phyloP scores from a whole-genome alignment of 2,888 invertebrate species.

The Agrotis exclamationis region DNA sequence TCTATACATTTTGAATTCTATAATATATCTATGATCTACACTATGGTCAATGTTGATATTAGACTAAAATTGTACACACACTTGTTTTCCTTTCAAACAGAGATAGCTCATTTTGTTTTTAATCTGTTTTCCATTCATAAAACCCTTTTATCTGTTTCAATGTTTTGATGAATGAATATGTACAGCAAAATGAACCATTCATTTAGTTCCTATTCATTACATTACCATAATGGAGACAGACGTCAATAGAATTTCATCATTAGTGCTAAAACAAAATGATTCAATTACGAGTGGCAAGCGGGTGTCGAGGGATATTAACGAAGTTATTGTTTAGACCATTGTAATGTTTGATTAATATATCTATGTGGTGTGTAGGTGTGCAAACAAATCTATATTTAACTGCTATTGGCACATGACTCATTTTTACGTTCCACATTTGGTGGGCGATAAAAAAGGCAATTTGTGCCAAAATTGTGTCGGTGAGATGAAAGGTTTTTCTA shows the following conservation, averaged over 20 bases:
- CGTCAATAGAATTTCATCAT: constrained; percentile 39
- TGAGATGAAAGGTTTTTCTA: constrained; percentile 55
- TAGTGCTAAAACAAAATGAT: constrained; percentile 55
- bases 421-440: constrained; percentile 52
- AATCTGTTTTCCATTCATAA: constrained; percentile 1
- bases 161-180: constrained; percentile 19
- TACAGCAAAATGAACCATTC: constrained; percentile 24
- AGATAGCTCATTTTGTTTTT: not conserved
- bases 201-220: constrained; percentile 33
- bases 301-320: constrained; percentile 46
- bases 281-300: constrained; percentile 38
- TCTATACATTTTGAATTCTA: no score
- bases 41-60: not conserved
- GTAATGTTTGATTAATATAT: constrained; percentile 34
- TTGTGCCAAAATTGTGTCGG: constrained; percentile 49
- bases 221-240: constrained; percentile 21
- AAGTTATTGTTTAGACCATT: constrained; percentile 58
- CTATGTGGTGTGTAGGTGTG: constrained; percentile 30
- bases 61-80: not conserved
- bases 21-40: no score
- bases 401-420: constrained; percentile 53
- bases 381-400: constrained; percentile 38
- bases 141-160: constrained; percentile 1
- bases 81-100: not conserved
- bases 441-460: constrained; percentile 57